Percentiles rank a stretch among this genome's conserved stretches.
phyloP scores from a whole-genome alignment of 2,113 vertebrate genomes.

The Tiliqua scincoides region DNA sequence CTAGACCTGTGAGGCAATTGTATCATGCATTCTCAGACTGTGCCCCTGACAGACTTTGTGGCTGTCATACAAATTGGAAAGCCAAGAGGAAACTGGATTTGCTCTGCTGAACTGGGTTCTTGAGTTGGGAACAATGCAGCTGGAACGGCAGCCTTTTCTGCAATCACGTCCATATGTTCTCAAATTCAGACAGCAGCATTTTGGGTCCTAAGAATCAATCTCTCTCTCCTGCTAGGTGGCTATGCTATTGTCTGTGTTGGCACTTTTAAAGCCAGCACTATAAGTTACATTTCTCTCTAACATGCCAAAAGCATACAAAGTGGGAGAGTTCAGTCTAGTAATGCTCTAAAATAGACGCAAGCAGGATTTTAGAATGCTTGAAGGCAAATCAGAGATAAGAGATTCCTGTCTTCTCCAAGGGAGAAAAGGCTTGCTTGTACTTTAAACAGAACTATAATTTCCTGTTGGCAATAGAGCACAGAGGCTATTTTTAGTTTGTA shows the following conservation, averaged over 20 bases:
- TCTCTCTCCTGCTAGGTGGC: not conserved
- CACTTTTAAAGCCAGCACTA: not conserved
- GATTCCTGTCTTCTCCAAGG: not conserved
- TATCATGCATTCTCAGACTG: too few species aligned
- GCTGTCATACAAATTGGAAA: not conserved
- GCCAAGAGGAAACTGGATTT: not conserved
- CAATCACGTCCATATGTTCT: not conserved
- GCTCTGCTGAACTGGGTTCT: not conserved
- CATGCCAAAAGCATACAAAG: slow-evolving; percentile 2
- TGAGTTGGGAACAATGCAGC: not conserved
- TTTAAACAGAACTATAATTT: slow-evolving; percentile 12
- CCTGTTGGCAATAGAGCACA: not conserved
- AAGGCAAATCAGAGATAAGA: not conserved
- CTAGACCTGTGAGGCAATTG: too few species aligned
- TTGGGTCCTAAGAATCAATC: not conserved
- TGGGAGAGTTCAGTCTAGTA: not conserved
- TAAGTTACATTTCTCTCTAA: not conserved
- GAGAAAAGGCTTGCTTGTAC: not conserved
- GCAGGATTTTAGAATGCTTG: not conserved
- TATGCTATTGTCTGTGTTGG: not conserved
- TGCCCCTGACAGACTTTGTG: not conserved
- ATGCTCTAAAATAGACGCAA: not conserved
- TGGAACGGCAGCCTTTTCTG: not conserved
- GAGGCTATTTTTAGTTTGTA: slow-evolving; percentile 13
- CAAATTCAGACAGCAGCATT: not conserved